Base-by-base conservation (phyloP, 1,140 invertebrate genomes). In the Sesamia nonagrioides region DNA sequence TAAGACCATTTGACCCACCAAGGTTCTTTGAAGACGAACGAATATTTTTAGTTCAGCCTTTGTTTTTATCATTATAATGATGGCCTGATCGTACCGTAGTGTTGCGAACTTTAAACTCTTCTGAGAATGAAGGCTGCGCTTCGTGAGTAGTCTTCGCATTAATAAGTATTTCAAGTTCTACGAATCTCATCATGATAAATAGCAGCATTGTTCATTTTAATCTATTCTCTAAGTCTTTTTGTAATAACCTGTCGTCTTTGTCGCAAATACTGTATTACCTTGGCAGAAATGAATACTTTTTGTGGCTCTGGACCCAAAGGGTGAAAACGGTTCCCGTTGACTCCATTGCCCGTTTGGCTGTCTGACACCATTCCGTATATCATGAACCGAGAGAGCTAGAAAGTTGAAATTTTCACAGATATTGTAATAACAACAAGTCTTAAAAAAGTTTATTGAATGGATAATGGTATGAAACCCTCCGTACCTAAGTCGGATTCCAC, bases 1-100 rank as follows among this genome's bases (percentile, higher is more conserved):
- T 75, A 61, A 74, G 56, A 75, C 61, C 56, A 50, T 71, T 35
- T 73, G 71, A 73, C 71, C 54, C 33, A 11, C 66, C 66, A 50
- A 9, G 18, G 54, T 15, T 60, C 71, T 73, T 73, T 52, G 52
- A 54, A 50, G 69, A 72, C 52, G n/a, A 56, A 17, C 45, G 48
- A 71, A 6, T 56, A 18, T 40, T 56, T 40, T 72, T 52, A 72
- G 18, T 37, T 7, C 17, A 18, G 11, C n/a, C 11, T n/a, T 71
- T 66, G 37, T 66, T 66, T 66, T 45, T 42, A 5, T 18, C 3
- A 6, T 11, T 66, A 13, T 45, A 27, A 2, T 15, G n/a, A 66
- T 66, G 61, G 17, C 40, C 40, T 35, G 54, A 27, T 27, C 33
- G 48, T 37, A 33, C 6, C 37, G 40, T 17, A 71, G 68, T 71